Evolutionary conservation across 2,113 vertebrate species (phyloP).

Genomic region (Ceyx melanurus): DNA sequence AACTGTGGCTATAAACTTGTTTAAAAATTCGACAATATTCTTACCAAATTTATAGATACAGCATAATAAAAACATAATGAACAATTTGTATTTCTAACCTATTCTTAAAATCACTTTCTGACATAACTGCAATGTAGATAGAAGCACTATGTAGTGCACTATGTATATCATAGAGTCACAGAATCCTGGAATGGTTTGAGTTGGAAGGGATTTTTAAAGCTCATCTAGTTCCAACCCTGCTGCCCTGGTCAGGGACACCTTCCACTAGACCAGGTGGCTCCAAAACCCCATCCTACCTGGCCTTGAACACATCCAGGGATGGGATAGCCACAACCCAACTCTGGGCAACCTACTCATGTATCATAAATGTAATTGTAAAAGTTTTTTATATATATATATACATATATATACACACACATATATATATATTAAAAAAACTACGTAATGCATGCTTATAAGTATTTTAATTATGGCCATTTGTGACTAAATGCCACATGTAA

Average conservation of each 20-base stretch:
- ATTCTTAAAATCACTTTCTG: not conserved
- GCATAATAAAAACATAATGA: not conserved
- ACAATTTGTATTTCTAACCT: not conserved
- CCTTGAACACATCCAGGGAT: not conserved
- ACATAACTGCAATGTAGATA: not conserved
- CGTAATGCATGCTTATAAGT: not conserved
- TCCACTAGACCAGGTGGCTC: not conserved
- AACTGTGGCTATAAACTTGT: not conserved
- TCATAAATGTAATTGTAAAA: not conserved
- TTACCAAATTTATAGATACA: not conserved
- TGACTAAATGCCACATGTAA: not conserved
- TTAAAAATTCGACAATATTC: not conserved
- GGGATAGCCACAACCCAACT: not conserved
- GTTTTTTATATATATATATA: no score
- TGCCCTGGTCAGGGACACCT: not conserved
- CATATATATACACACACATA: no score
- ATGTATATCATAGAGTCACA: not conserved
- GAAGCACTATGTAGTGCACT: not conserved
- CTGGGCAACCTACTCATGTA: not conserved
- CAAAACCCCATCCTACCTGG: not conserved
- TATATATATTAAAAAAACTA: not conserved
- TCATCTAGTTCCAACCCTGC: not conserved
- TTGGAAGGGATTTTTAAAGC: not conserved
- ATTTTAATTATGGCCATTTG: not conserved
- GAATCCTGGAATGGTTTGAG: not conserved